Percentiles rank a stretch among this genome's conserved stretches.
These are phyloP conservation scores for Drosophila albomicans DNA, from an alignment of 1,140 invertebrate genomes.

Conservation along the genomic window DNA sequence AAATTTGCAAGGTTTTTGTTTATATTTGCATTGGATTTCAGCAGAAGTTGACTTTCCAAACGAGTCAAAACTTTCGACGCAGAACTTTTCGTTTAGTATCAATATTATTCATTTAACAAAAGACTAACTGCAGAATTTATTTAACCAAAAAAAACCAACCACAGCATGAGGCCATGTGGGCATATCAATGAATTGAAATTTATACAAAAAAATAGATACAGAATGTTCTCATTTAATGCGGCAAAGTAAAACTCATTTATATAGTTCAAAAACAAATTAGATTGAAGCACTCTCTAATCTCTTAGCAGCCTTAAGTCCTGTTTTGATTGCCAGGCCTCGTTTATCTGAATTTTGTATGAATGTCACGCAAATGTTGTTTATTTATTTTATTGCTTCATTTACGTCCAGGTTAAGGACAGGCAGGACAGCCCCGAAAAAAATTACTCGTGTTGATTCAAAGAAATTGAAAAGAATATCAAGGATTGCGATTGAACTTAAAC, in stretches of 20 bases:
- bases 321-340: neutral
- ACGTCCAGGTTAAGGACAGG: slow-evolving; percentile 14
- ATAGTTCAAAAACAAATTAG: neutral
- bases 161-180: neutral
- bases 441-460: slow-evolving; percentile 56
- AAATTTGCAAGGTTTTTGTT: slow-evolving; percentile 10
- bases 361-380: slow-evolving; percentile 78
- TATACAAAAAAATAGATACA: too few relatives aligned
- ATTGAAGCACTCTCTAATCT: neutral
- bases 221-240: neutral
- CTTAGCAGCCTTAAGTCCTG: neutral
- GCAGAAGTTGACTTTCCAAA: slow-evolving; percentile 26
- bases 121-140: neutral
- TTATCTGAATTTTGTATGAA: slow-evolving; percentile 55
- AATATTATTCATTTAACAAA: slow-evolving; percentile 2
- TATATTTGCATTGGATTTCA: slow-evolving; percentile 14
- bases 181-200: too few relatives aligned
- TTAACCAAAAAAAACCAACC: neutral
- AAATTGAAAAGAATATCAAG: slow-evolving; percentile 59
- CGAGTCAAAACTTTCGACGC: slow-evolving; percentile 11
- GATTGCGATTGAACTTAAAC: neutral
- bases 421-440: slow-evolving; percentile 15
- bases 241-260: neutral
- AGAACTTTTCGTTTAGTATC: slow-evolving; percentile 1
- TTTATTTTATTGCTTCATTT: slow-evolving; percentile 69